Base-by-base conservation (phyloP, 2,888 invertebrate species). In the Chrysolina haemoptera region DNA sequence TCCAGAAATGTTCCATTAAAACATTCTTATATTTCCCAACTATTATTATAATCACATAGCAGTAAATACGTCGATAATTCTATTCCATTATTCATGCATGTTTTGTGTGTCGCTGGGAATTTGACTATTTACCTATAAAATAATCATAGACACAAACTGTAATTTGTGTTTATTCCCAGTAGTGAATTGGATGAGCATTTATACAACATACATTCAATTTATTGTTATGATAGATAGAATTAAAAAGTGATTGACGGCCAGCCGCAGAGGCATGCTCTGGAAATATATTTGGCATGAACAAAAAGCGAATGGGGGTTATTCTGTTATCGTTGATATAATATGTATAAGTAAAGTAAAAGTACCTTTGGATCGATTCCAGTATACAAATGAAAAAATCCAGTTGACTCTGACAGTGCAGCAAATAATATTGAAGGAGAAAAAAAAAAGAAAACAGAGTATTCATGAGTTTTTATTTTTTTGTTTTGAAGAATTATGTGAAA, bases 191-290 rank as follows among this genome's bases (percentile, higher is more conserved):
- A 59, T 59, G 16, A 59, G 35, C 59, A 59, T 59, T 59, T 59
- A 59, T 59, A 59, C 35, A 27, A 59, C 59, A 35, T 59, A 59
- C 59, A 59, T 59, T 59, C 59, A 35, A 59, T 59, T 59, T 35
- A 59, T 59, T 35, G 59, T 59, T 59, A 67, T 67, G 67, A 53
- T 53, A 59, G 59, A 59, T 59, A 35, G 40, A 67, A 67, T 67
- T 16, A 41, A 67, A 67, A 41, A 53, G 53, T 67, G 67, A 67
- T 67, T 53, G 67, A 67, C 53, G 53, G 53, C 40, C 40, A 14
- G 48, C 67, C 43, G 14, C 50, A 50, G 6, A 14, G 46, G 40
- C 67, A 67, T 67, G 53, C 20, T 53, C 12, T 55, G 20, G 53
- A 53, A 53, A 53, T 67, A 9, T 48, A 53, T 53, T 27, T 16